A percentile compares a stretch with the other conserved stretches of the same genome.
phyloP scores from a whole-genome alignment of 2,797 vertebrate species.

The Anniella stebbinsi region DNA sequence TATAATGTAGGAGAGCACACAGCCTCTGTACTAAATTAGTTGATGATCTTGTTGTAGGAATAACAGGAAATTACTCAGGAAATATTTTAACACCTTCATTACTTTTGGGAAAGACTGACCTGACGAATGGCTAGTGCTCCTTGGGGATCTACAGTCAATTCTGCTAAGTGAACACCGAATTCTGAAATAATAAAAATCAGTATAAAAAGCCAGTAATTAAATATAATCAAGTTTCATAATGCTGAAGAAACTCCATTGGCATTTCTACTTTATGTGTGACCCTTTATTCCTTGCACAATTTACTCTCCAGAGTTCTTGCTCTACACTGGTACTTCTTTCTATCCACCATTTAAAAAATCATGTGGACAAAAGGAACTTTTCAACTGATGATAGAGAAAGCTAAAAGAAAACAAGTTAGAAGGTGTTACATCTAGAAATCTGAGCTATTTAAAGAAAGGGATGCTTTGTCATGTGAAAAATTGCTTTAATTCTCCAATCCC shows the following conservation, averaged over 20 bases:
- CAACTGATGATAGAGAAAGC: neutral
- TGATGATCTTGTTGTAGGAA: neutral
- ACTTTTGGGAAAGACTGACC: conserved; percentile 79
- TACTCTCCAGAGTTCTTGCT: conserved; percentile 25
- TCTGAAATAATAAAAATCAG: conserved; percentile 79
- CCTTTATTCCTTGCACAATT: conserved; percentile 18
- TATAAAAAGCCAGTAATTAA: neutral
- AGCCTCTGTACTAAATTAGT: neutral
- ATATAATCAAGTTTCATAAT: neutral
- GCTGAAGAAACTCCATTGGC: neutral
- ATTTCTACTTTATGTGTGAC: neutral
- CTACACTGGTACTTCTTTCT: fast-evolving
- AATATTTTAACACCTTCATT: neutral
- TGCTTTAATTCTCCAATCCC: neutral
- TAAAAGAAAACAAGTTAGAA: neutral
- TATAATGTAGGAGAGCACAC: neutral
- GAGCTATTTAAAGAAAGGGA: neutral
- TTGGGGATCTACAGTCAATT: conserved; percentile 95
- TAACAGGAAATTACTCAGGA: neutral
- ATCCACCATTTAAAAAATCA: neutral
- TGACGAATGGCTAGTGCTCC: conserved; percentile 96
- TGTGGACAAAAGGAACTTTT: neutral
- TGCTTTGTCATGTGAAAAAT: neutral
- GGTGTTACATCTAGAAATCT: neutral
- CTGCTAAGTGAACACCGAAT: conserved; percentile 97